Base-by-base conservation (phyloP, 2,797 vertebrate species). In the Manis javanica region DNA sequence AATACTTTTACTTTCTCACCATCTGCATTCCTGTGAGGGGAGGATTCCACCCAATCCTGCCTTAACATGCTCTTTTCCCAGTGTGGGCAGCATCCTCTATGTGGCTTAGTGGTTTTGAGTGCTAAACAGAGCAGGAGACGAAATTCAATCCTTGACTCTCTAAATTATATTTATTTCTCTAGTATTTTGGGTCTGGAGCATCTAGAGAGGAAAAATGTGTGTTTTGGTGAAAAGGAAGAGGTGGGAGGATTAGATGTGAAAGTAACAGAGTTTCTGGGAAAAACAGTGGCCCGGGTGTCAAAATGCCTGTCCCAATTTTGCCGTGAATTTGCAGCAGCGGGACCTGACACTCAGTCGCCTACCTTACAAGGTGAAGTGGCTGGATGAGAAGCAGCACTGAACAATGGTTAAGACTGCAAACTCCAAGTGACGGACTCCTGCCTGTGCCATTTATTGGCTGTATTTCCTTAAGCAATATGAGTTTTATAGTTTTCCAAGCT, bases 91-190 rank as follows among this genome's bases (percentile, higher is more conserved):
- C 15, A 3, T 63, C 81, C 72, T 75, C 83, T 42, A 3, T 94
- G 93, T 34, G 95, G 97, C 91, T 94, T 95, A 3, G 97, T 46
- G 97, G 97, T 96, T 97, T 96, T 83, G 21, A 94, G 96, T 37
- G 71, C 89, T 79, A 69, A 96, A 95, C 88, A 88, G 57, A 94
- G 78, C 55, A 64, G 53, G 55, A 97, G 83, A 94, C 1, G 49
- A 95, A 94, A 97, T 93, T 71, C 75, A 95, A 23, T 69, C 75
- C 61, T 79, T 53, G 75, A 55, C 63, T 87, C 59, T 87, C 37
- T 57, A 90, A 96, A n/a, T 90, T 91, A 75, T 98, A 97, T 95
- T 96, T 97, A 96, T 93, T 91, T 94, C 79, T 94, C 69, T 69
- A 66, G 87, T 93, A 93, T 96, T 96, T 93, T 74, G 51, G 90